Evolutionary conservation across 2,888 invertebrate species (phyloP).

Genomic region (Dryobota labecula): DNA sequence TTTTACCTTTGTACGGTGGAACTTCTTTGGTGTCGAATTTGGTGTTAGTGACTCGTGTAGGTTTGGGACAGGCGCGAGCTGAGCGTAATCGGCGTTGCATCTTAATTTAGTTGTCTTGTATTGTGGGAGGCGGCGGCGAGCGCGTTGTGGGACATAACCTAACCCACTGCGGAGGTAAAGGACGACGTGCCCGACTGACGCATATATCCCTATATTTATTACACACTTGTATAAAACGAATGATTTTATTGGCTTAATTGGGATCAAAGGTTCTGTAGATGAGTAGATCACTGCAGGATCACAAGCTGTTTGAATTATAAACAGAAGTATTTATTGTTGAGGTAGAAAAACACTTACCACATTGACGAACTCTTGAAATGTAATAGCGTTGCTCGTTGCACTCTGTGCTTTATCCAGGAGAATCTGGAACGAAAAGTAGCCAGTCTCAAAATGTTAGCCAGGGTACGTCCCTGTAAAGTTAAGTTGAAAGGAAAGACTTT

Average conservation of each 20-base stretch:
- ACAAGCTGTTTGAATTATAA: conserved; percentile 13
- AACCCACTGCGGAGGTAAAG: conserved; percentile 80
- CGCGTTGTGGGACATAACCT: conserved; percentile 78
- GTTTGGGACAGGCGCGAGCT: conserved; percentile 74
- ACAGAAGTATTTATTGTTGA: not conserved
- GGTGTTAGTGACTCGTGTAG: conserved; percentile 73
- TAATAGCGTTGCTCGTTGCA: conserved; percentile 94
- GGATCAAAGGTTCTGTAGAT: conserved; percentile 50
- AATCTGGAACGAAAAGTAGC: conserved; percentile 80
- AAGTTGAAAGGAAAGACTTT: not conserved
- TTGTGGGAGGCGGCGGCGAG: conserved; percentile 79
- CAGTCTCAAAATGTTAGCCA: not conserved
- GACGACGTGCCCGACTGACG: conserved; percentile 71
- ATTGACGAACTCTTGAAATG: conserved; percentile 98
- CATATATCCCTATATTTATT: conserved; percentile 79
- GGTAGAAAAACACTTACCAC: conserved; percentile 92
- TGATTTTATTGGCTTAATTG: conserved; percentile 75
- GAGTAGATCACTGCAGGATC: conserved; percentile 24
- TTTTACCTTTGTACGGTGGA: conserved; percentile 61
- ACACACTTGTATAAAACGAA: conserved; percentile 70
- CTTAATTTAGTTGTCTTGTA: conserved; percentile 90
- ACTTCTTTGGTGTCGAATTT: conserved; percentile 63
- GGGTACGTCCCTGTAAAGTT: not conserved
- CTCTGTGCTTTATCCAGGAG: conserved; percentile 93
- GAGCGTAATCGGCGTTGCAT: conserved; percentile 88